Percentiles rank a stretch among this genome's conserved stretches.
These are phyloP conservation scores for Setipinna tenuifilis DNA, from an alignment of 2,797 vertebrate genomes.

Conservation along the genomic window DNA sequence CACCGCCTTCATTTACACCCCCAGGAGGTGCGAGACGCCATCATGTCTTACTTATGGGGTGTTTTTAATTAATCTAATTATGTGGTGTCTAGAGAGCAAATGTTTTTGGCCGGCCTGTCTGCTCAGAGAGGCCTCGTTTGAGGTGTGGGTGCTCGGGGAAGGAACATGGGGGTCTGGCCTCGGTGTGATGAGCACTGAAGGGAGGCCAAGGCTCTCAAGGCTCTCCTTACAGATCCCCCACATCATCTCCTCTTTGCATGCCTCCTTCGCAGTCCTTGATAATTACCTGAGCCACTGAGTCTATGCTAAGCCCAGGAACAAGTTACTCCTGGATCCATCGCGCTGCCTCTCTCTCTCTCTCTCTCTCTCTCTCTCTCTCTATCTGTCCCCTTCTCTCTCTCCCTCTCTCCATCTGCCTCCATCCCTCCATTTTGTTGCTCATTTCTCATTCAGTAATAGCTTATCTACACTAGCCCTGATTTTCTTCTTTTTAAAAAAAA, in stretches of 20 bases:
- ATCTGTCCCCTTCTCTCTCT: no score
- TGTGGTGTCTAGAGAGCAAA: not conserved
- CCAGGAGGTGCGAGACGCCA: not conserved
- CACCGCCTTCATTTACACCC: not conserved
- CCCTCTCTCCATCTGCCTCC: no score
- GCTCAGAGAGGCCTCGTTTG: not conserved
- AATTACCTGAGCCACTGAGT: conserved; percentile 40
- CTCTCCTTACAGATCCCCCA: conserved; percentile 29
- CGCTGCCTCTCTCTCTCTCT: not conserved
- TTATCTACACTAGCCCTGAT: not conserved
- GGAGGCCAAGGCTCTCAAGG: conserved; percentile 40
- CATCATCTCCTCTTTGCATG: conserved; percentile 43
- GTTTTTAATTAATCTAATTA: not conserved
- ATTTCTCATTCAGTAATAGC: not conserved
- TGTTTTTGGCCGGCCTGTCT: not conserved
- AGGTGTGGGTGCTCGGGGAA: not conserved
- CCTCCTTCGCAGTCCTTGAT: conserved; percentile 51
- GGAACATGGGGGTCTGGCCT: conserved; percentile 20
- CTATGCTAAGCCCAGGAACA: conserved; percentile 23
- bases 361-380: no score
- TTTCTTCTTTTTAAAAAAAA: no score
- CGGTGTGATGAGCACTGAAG: conserved; percentile 27
- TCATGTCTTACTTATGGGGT: not conserved
- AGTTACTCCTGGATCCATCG: not conserved
- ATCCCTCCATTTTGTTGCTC: no score